A percentile compares a stretch with the other conserved stretches of the same genome.
phyloP scores from a whole-genome alignment of 2,113 vertebrate genomes.

The Oxyruncus cristatus region DNA sequence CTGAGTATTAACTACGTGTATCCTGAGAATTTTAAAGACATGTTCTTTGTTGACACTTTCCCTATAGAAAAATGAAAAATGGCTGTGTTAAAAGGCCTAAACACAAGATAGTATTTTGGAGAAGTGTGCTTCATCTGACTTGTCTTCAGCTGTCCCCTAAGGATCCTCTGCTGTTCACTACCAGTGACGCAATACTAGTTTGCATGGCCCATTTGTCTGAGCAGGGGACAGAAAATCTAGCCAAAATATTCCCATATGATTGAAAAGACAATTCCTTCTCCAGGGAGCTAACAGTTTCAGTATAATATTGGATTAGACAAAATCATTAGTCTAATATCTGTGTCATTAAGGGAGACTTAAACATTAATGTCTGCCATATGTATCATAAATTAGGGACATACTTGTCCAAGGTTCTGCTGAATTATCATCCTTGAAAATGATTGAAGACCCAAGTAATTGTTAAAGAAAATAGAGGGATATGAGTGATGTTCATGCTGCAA shows the following conservation, averaged over 20 bases:
- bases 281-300: neutral
- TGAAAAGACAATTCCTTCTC: neutral
- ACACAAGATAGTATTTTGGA: neutral
- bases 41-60: neutral
- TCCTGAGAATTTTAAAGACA: neutral
- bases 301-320: neutral
- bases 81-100: neutral
- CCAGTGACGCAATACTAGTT: neutral
- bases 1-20: neutral
- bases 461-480: neutral
- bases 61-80: neutral
- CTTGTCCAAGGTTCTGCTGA: neutral
- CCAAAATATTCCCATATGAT: neutral
- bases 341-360: neutral
- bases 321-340: neutral
- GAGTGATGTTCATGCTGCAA: neutral
- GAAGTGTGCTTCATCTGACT: neutral
- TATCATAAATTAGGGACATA: neutral
- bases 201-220: neutral
- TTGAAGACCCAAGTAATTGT: neutral
- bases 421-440: neutral
- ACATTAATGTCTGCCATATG: neutral
- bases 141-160: neutral
- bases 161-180: neutral
- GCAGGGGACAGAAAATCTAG: neutral